Conservation (phyloP, 92 coral and sea anemone species). For the Epizoanthus rinbou region DNA sequence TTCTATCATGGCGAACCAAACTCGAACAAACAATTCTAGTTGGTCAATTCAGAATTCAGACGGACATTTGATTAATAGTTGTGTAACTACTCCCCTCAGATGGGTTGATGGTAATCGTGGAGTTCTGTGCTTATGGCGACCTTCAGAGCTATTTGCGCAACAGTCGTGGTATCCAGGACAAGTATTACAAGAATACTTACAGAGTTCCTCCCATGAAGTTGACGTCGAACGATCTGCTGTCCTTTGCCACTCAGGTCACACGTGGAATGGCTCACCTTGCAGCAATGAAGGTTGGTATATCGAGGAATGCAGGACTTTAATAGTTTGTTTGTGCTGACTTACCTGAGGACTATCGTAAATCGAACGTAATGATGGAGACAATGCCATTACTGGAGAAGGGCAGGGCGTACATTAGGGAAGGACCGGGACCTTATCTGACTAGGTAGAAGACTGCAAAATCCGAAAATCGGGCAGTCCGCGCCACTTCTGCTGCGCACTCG, state of each 20-base stretch:
- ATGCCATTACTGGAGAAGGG: not conserved
- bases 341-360: not conserved
- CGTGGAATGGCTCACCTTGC: slow-evolving; percentile 98
- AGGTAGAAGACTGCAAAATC: too few species aligned
- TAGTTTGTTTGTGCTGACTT: not conserved
- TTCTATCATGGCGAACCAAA: too few species aligned
- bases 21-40: too few species aligned
- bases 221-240: slow-evolving; percentile 82
- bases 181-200: slow-evolving; percentile 91
- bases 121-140: slow-evolving; percentile 94
- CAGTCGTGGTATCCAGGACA: slow-evolving; percentile 96
- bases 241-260: slow-evolving; percentile 89
- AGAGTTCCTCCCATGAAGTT: slow-evolving; percentile 81
- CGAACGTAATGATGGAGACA: too few species aligned
- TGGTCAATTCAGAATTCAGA: too few species aligned
- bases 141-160: slow-evolving; percentile 94
- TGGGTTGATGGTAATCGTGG: slow-evolving; percentile 96
- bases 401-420: not conserved
- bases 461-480: not conserved
- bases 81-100: slow-evolving; percentile 41
- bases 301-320: not conserved
- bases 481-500: not conserved
- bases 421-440: not conserved
- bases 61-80: too few species aligned
- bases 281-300: slow-evolving; percentile 78